A percentile compares a stretch with the other conserved stretches of the same genome.
These are phyloP conservation scores for Camponotus floridanus DNA, from an alignment of 1,140 invertebrate genomes.

Conservation along the genomic window DNA sequence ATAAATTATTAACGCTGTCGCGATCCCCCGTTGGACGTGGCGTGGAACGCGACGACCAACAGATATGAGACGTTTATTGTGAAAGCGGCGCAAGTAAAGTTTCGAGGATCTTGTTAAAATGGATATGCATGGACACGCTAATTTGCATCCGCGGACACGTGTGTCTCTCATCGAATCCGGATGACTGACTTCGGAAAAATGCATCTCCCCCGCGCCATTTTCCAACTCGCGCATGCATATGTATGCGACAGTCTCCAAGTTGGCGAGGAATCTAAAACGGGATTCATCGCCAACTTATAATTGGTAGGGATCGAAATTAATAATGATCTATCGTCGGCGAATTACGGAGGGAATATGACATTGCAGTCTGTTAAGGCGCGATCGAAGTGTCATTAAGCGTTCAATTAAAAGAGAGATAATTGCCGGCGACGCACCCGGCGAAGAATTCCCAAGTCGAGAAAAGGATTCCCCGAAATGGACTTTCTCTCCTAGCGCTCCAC, in stretches of 20 bases:
- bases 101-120: constrained; percentile 27
- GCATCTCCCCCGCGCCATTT: background rate
- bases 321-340: constrained; percentile 46
- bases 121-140: background rate
- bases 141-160: background rate
- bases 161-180: background rate
- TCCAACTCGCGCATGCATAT: background rate
- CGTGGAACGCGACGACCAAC: constrained; percentile 55
- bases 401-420: constrained; percentile 62
- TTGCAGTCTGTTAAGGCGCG: constrained; percentile 41
- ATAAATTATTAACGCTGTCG: constrained; percentile 64
- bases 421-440: constrained; percentile 49
- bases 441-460: constrained; percentile 58
- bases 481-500: constrained; percentile 57
- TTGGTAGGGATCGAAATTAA: constrained; percentile 46
- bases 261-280: constrained; percentile 4
- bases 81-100: constrained; percentile 44
- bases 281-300: constrained; percentile 31
- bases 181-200: background rate
- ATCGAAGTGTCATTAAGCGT: constrained; percentile 58
- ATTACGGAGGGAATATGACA: constrained; percentile 38
- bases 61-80: constrained; percentile 62
- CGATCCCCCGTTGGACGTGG: constrained; percentile 23
- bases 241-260: too few relatives aligned
- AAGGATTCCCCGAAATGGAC: constrained; percentile 57